Base-by-base conservation (phyloP, 2,888 invertebrate genomes). In the Metacarcinus magister region DNA sequence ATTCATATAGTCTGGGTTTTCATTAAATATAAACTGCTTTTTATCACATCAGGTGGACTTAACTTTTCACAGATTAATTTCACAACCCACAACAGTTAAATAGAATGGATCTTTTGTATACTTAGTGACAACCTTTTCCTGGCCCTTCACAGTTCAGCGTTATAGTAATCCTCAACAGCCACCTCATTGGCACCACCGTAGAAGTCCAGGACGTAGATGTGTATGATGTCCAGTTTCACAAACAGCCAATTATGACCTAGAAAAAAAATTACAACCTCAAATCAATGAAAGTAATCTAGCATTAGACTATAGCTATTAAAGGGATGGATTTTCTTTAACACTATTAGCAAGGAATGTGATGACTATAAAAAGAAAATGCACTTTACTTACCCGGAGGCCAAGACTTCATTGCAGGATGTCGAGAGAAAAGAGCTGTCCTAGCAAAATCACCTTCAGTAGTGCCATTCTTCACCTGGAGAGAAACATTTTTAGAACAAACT, bases 111-210 rank as follows among this genome's bases (percentile, higher is more conserved):
- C 16, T 54, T 75, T 8, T 75, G 28, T 75, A 28, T 28, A 5
- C 28, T 8, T 75, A 10, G 10, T 75, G 28, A 75, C 28, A 39
- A n/a, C 28, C 8, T 8, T 75, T 8, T 28, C n/a, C 75, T 28
- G 75, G 28, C 10, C 39, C 32, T 39, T 87, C 87, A 97, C 54
- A 96, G 96, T 98, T 97, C 98, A 97, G 98, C 98, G 0, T 98
- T 98, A 96, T 98, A 98, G 97, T 98, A 98, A 97, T 98, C 98
- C 32, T 98, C 97, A 0, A 98, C 97, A 0, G 98, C 97, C 32
- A 98, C 98, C 97, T 98, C 98, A 97, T 98, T 98, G 28, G 99
- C 98, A 2, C 99, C 97, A 28, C 99, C 99, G 97, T 99, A 99
- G 97, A 98, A 98, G 97, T 99, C 99, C 97, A 99, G 97, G 97